These are phyloP conservation scores for Capricornis sumatraensis DNA, from an alignment of 2,113 vertebrate species.

Conservation along the genomic window DNA sequence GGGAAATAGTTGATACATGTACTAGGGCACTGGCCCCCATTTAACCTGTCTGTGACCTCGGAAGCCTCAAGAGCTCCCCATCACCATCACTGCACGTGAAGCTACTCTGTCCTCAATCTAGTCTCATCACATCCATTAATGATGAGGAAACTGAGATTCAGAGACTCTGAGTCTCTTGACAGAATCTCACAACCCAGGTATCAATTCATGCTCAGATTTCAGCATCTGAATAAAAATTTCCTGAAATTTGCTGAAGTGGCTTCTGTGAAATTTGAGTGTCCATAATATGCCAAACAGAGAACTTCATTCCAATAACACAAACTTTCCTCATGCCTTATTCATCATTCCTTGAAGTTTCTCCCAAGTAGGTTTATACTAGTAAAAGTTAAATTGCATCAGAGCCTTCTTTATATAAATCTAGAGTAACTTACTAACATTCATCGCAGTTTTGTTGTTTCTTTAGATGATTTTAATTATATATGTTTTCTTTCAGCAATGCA, in stretches of 20 bases:
- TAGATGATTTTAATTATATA: conserved; percentile 59
- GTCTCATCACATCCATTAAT: neutral
- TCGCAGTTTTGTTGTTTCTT: conserved; percentile 7
- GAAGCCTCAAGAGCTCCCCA: neutral
- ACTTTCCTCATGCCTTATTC: conserved; percentile 20
- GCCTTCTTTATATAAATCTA: conserved; percentile 25
- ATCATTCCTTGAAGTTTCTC: conserved; percentile 13
- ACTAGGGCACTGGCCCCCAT: neutral
- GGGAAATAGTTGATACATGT: neutral
- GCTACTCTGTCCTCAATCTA: neutral
- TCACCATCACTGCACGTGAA: neutral
- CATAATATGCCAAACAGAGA: neutral
- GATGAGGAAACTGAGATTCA: neutral
- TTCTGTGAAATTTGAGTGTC: neutral
- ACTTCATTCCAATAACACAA: neutral
- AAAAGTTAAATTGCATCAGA: conserved; percentile 20
- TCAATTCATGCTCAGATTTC: conserved; percentile 11
- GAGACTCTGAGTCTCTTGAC: neutral
- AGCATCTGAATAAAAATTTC: neutral
- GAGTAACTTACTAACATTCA: conserved; percentile 22
- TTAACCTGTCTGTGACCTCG: neutral
- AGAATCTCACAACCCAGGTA: neutral
- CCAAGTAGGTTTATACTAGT: neutral
- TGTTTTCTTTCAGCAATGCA: conserved; percentile 30
- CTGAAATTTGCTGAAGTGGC: neutral